Evolutionary conservation across 2,888 invertebrate genomes (phyloP), one percentile per base, ranked within the genome.

Genomic region (Cephalotes varians): DNA sequence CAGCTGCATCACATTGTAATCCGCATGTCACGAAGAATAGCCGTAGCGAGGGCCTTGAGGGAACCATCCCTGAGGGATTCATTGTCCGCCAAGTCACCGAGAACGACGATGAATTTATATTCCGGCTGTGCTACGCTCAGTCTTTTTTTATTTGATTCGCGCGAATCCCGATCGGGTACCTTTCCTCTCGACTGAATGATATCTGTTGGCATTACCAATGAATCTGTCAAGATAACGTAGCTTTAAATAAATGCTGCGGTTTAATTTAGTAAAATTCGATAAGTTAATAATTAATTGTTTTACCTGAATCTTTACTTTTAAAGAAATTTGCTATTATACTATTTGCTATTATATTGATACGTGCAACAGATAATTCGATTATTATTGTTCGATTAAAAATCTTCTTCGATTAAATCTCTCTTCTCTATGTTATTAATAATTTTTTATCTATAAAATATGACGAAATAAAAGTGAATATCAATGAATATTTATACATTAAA

Each of bases 31-130:
- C 65, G 65, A 65, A 65, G 25, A 76, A 76, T 76, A n/a, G 37
- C 65, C 51, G 28, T 0, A 9, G 62, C 37, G 34, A 49, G 25
- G 40, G 25, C 37, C 49, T 74, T 37, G 37, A 74, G 65, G 65
- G 56, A 51, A 25, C 25, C 44, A 44, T 58, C n/a, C 25, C 49
- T 74, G 25, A 37, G 49, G 37, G 34, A 49, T 74, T 51, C 37
- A 51, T 25, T 64, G 64, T 58, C 25, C 37, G 25, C 49, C 49
- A 25, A 64, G 34, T 74, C 64, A 21, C 37, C 28, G 12, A 51
- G 21, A 37, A 76, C n/a, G 18, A 49, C 62, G 37, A 64, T 65
- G 65, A 76, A 76, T 76, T 76, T 76, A 65, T 65, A 76, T 76
- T 76, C 65, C 6, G 51, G 4, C 51, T 65, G 10, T 40, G 15